Evolutionary conservation across 2,888 invertebrate species (phyloP), one percentile per base, ranked within the genome.

Genomic region (Drosophila infuscata): DNA sequence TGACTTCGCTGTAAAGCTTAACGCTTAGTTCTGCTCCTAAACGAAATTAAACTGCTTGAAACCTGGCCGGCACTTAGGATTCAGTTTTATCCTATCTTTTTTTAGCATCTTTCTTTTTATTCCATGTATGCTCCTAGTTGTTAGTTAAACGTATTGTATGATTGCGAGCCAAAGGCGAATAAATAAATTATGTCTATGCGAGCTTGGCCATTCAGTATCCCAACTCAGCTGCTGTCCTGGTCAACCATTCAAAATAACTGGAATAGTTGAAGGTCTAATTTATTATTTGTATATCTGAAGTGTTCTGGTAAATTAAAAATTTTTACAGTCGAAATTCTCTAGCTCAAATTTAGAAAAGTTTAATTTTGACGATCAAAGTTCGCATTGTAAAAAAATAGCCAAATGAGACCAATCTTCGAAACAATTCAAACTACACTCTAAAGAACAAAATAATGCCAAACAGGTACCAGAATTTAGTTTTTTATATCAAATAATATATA

Each of bases 1-100:
- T 75, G 95, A 96, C 81, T 99, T 97, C 96, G 95, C 94, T 65
- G 96, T 98, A 74, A 94, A 93, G 41, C 94, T 96, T 54, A 93
- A 94, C 79, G 93, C 86, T 80, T 91, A 80, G 52, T 25, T 75
- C 49, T 43, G 4, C 58, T 63, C 60, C 54, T 62, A 65, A 25
- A 17, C n/a, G 25, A 35, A 33, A 64, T n/a, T 33, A 12, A 48
- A n/a, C 25, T 63, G 43, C 49, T 36, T n/a, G 32, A 52, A 54
- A 35, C 9, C 20, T 51, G 36, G 12, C 3, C 46, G 15, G 29
- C 33, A 60, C 52, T 32, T 38, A 72, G 62, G 41, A 53, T 57
- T 51, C 30, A 38, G 53, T 33, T 66, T 56, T n/a, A 48, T 33
- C 41, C 33, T 35, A n/a, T 52, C 20, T 30, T 30, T 46, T 61